Conservation (phyloP, 2,888 invertebrate genomes). For the Drosophila anomalata region DNA sequence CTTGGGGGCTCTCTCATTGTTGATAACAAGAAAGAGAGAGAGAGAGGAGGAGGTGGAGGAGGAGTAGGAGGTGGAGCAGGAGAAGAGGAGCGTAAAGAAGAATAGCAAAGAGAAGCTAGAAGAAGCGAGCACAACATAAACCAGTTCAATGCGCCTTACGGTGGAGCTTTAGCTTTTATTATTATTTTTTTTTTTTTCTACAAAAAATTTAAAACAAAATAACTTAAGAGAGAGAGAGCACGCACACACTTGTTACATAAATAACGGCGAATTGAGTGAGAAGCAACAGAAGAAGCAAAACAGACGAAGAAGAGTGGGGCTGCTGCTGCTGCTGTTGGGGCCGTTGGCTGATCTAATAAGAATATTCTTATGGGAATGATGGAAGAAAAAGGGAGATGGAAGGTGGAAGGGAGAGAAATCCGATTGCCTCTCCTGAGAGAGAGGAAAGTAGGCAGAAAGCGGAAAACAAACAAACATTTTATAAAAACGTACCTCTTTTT, state of each 20-base stretch:
- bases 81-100: not conserved
- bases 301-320: slow-evolving; percentile 43
- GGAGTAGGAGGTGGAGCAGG: not conserved
- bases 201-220: too few species aligned
- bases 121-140: slow-evolving; percentile 50
- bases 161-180: slow-evolving; percentile 57
- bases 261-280: slow-evolving; percentile 78
- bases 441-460: not conserved
- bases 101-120: slow-evolving; percentile 10
- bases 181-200: slow-evolving; percentile 12
- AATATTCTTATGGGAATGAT: slow-evolving; percentile 56
- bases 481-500: slow-evolving; percentile 57
- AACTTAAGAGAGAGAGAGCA: slow-evolving; percentile 28
- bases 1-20: slow-evolving; percentile 38
- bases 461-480: slow-evolving; percentile 46
- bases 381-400: slow-evolving; percentile 12
- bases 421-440: too few species aligned
- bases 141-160: slow-evolving; percentile 74
- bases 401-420: not conserved
- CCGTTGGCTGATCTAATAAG: slow-evolving; percentile 68
- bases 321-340: slow-evolving; percentile 28
- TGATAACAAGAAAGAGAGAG: slow-evolving; percentile 54
- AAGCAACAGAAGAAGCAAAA: slow-evolving; percentile 47
- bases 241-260: slow-evolving; percentile 81
- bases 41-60: not conserved